Evolutionary conservation across 2,797 vertebrate genomes (phyloP), one percentile per base, ranked within the genome.

Genomic region (Argentina silus): DNA sequence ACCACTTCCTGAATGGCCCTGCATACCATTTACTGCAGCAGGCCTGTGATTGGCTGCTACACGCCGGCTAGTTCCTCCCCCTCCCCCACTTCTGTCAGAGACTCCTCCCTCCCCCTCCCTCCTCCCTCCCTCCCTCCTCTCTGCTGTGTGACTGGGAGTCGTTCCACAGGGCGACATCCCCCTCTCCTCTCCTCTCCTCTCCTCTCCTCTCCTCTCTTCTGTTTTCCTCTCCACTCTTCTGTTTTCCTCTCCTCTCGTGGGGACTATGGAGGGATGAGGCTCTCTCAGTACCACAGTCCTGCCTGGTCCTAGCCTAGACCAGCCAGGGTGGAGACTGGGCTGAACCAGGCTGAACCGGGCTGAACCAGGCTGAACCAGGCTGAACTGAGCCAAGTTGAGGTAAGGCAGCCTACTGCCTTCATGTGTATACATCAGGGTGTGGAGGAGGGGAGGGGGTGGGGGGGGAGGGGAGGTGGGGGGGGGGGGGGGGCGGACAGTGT

Each of bases 381-480:
- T 80, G 77, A 73, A 71, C 70, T 36, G 27, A 36, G n/a, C n/a
- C n/a, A n/a, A n/a, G 27, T 1, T 36, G 44, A 75, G 67, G 74
- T 74, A 76, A 43, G 76, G 68, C 68, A 68, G 36, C 53, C 70
- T 79, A 70, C 57, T 79, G 64, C 72, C 53, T 73, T 67, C 76
- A 73, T 78, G 79, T 83, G 78, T 75, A 82, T 78, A 87, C 86
- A 80, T 85, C 86, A 85, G 87, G 83, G 84, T 79, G 67, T 23
- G 57, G n/a, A n/a, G 11, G 59, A 2, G 27, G 1, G 27, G 27
- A 4, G 27, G 27, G 27, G 27, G 27, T 1, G 4, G 27, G 27
- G 27, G 27, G 2, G 4, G 27, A 4, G n/a, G n/a, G n/a, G n/a
- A n/a, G 11, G 59, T 36, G 27, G 1, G 27, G 27, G 27, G 27